phyloP scores from a whole-genome alignment of 2,797 vertebrate species.

The Buceros bicornis region DNA sequence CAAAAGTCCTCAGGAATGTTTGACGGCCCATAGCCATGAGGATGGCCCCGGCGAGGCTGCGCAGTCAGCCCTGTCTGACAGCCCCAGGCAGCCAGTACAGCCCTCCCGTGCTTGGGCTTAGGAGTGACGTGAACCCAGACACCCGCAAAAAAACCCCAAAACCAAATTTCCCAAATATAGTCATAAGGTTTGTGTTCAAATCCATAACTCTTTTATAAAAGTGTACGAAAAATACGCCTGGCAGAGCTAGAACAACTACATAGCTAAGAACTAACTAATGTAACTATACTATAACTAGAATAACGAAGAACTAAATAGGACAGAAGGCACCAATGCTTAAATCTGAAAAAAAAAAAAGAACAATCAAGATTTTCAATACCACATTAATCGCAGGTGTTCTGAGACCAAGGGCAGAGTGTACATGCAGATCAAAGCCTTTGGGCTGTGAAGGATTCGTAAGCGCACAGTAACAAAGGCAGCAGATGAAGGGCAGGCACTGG shows the following conservation, averaged over 20 bases:
- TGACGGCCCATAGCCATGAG: fast-evolving
- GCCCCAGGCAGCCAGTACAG: not conserved
- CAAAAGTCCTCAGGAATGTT: fast-evolving
- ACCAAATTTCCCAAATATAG: not conserved
- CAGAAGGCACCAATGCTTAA: not conserved
- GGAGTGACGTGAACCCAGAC: not conserved
- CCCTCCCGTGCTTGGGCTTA: fast-evolving
- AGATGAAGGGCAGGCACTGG: not conserved
- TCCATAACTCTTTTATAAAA: not conserved
- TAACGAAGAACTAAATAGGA: not conserved
- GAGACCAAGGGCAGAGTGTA: not conserved
- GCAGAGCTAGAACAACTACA: not conserved
- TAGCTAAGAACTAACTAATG: not conserved
- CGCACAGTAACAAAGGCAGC: not conserved
- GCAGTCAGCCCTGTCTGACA: not conserved
- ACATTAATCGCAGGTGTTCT: not conserved
- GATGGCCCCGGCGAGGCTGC: not conserved
- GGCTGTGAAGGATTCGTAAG: not conserved
- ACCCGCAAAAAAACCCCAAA: fast-evolving
- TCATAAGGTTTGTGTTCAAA: not conserved
- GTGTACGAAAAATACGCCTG: not conserved
- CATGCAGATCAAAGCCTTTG: constrained; percentile 27
- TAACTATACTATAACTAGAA: not conserved
- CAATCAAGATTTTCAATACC: not conserved
- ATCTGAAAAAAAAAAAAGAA: not conserved